Conservation (phyloP, 2,888 invertebrate species). For the Ptilodon capucinus region DNA sequence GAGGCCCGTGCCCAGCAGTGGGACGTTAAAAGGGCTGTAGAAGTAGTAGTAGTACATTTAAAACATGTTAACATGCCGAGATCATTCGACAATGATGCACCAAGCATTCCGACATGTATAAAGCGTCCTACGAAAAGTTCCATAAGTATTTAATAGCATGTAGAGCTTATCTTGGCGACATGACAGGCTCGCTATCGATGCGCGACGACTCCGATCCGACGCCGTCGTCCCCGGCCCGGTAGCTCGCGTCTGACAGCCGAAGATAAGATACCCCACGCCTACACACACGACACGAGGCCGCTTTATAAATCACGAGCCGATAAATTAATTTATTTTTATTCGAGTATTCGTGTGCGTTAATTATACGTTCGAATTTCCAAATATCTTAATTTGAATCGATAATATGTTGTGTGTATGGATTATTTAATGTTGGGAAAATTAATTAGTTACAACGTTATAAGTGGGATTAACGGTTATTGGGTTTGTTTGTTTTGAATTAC, state of each 20-base stretch:
- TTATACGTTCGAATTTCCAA: conserved; percentile 18
- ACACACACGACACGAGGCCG: conserved; percentile 33
- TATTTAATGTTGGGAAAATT: conserved; percentile 18
- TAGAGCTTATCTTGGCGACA: conserved; percentile 54
- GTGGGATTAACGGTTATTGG: conserved; percentile 17
- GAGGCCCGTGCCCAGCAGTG: too few relatives aligned
- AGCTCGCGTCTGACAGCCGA: conserved; percentile 51
- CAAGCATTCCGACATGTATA: conserved; percentile 1
- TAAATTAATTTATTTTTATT: conserved; percentile 28
- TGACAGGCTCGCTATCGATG: conserved; percentile 51
- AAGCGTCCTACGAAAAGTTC: conserved; percentile 6
- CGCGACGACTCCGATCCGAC: conserved; percentile 28
- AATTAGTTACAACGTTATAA: conserved; percentile 6
- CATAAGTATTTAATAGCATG: conserved; percentile 56
- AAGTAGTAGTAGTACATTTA: too few relatives aligned
- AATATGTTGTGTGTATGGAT: conserved; percentile 22
- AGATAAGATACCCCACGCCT: conserved; percentile 60
- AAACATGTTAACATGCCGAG: background rate
- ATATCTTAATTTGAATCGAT: conserved; percentile 27
- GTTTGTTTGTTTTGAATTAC: conserved; percentile 9
- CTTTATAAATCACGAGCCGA: conserved; percentile 27
- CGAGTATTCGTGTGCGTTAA: conserved; percentile 14
- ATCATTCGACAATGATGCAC: background rate
- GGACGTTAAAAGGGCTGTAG: too few relatives aligned
- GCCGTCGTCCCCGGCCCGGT: conserved; percentile 45